phyloP scores from a whole-genome alignment of 2,888 invertebrate genomes.

The Lasioglossum calceatum region DNA sequence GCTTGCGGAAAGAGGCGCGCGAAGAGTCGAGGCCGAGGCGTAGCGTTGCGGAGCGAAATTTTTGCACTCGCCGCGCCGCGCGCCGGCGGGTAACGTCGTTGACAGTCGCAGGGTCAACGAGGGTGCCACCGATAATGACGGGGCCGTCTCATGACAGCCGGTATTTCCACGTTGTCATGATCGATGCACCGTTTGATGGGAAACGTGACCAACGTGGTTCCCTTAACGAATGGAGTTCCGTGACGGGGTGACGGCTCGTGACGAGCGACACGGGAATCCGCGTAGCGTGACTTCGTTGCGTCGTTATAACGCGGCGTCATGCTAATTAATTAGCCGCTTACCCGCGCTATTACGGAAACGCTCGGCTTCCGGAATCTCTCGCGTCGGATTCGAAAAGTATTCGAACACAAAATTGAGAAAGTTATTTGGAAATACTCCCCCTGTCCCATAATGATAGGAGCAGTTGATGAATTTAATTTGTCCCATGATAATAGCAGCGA shows the following conservation, averaged over 20 bases:
- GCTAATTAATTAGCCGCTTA: slow-evolving; percentile 56
- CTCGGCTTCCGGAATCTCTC: slow-evolving; percentile 20
- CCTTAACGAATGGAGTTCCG: slow-evolving; percentile 52
- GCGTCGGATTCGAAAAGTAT: not conserved
- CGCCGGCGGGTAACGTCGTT: not conserved
- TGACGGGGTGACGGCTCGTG: slow-evolving; percentile 52
- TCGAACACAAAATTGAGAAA: too few relatives aligned
- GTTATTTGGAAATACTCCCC: too few relatives aligned
- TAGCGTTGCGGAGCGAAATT: not conserved
- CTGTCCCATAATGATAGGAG: too few relatives aligned
- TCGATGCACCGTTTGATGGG: slow-evolving; percentile 47
- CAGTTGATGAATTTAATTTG: too few relatives aligned
- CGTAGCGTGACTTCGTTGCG: slow-evolving; percentile 48
- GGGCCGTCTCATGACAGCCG: slow-evolving; percentile 30
- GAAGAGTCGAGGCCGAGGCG: slow-evolving; percentile 13
- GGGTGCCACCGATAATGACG: slow-evolving; percentile 42
- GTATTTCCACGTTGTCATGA: slow-evolving; percentile 55
- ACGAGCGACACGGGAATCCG: slow-evolving; percentile 47
- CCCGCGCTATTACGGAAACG: slow-evolving; percentile 33
- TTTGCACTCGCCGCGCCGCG: not conserved
- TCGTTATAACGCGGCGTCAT: slow-evolving; percentile 52
- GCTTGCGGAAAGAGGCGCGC: not conserved
- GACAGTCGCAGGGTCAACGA: slow-evolving; percentile 50
- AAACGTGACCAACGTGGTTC: slow-evolving; percentile 52
- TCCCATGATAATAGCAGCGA: too few relatives aligned